Evolutionary conservation across 2,797 vertebrate species (phyloP), one percentile per base, ranked within the genome.

Genomic region (Thunnus albacares): DNA sequence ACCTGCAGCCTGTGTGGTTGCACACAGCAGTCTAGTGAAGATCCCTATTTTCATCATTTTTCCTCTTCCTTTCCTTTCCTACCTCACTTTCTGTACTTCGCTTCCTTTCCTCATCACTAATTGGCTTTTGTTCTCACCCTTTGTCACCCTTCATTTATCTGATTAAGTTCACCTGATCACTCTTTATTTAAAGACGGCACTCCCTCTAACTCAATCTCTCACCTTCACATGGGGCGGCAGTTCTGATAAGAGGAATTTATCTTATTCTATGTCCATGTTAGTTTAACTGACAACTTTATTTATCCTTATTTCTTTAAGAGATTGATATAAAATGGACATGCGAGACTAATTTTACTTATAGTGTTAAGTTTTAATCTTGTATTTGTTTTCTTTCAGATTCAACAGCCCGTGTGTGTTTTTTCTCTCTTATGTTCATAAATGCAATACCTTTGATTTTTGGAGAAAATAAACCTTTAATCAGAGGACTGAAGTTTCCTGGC

Each of bases 1-100:
- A 59, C 14, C 53, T 24, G 60, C 33, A 24, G 55, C 38, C 30
- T 62, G 38, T 45, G 57, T 64, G 71, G 77, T 0, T 71, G 24
- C 58, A 49, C 70, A 38, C 55, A 5, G 14, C 33, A 30, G 28
- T 30, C 3, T 30, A 30, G 5, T 30, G 28, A 41, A 41, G 38
- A 41, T 41, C 38, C 38, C 0, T 41, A 13, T 41, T 41, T 13
- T 2, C 12, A 3, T 41, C 38, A 41, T 41, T 41, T 41, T 3
- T 49, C 3, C 47, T 6, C 47, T 49, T 18, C 47, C 47, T 49
- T 18, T 49, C 18, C 52, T 53, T n/a, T 13, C 52, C 18, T 53
- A 41, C 2, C 38, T 58, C 56, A 28, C 38, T 41, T 11, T 8
- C 56, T 17, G 33, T 22, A 57, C 2, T 10, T 57, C 14, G 0